phyloP scores from a whole-genome alignment of 2,113 vertebrate genomes.

The Tichodroma muraria region DNA sequence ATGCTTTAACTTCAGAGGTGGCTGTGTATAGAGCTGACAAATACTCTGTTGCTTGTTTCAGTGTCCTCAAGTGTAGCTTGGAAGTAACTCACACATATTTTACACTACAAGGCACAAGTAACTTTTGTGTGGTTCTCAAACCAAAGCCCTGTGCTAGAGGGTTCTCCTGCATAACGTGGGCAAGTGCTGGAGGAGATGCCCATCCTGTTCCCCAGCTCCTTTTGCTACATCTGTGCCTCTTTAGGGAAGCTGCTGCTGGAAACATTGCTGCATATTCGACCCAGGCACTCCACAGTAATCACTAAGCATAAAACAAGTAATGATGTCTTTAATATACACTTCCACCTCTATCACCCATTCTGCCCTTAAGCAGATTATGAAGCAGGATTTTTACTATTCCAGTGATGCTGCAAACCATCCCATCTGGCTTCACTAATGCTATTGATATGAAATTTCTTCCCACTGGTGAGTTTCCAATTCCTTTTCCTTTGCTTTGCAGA shows the following conservation, averaged over 20 bases:
- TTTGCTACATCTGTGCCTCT: background rate
- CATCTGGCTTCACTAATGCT: background rate
- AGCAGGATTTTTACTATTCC: background rate
- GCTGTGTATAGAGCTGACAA: background rate
- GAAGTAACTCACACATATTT: background rate
- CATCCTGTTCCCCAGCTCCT: background rate
- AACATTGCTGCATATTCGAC: background rate
- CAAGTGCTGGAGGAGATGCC: background rate
- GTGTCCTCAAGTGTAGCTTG: background rate
- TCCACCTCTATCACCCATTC: background rate
- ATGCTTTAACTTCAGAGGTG: background rate
- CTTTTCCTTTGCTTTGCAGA: background rate
- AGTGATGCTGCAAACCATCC: background rate
- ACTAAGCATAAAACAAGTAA: background rate
- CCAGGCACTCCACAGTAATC: background rate
- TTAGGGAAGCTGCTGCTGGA: background rate
- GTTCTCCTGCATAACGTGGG: background rate
- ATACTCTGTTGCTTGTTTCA: background rate
- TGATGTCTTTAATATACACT: background rate
- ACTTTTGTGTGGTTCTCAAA: background rate
- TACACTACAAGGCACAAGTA: rapidly evolving
- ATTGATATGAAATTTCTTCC: background rate
- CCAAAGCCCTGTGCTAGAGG: background rate
- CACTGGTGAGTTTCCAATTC: background rate
- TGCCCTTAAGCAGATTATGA: background rate